phyloP scores from a whole-genome alignment of 2,113 vertebrate species.

The Rhinichthys klamathensis region DNA sequence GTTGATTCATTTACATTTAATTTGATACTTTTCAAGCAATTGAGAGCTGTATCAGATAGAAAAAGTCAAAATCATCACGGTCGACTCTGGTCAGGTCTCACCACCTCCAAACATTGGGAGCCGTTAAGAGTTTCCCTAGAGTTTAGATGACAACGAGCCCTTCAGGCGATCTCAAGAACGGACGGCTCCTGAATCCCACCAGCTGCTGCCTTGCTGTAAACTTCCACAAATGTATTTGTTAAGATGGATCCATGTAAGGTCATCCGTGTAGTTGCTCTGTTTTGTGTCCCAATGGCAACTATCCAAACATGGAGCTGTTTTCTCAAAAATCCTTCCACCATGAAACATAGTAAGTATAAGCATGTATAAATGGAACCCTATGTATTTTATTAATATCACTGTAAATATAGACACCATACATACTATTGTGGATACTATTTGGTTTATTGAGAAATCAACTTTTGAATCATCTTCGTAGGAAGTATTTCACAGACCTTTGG shows the following conservation, averaged over 20 bases:
- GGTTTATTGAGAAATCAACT: not conserved
- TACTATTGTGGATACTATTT: not conserved
- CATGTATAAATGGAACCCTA: slow-evolving; percentile 33
- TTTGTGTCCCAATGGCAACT: slow-evolving; percentile 75
- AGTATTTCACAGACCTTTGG: not conserved
- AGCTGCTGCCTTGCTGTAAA: slow-evolving; percentile 64
- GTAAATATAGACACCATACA: slow-evolving; percentile 22
- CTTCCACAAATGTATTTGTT: slow-evolving; percentile 66
- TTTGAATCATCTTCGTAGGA: not conserved
- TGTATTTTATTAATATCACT: slow-evolving; percentile 40
- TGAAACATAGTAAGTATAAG: slow-evolving; percentile 56
- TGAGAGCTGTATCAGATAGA: not conserved
- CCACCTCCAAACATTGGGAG: slow-evolving; percentile 45
- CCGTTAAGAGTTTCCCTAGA: slow-evolving; percentile 38
- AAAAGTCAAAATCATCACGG: not conserved
- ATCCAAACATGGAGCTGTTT: slow-evolving; percentile 72
- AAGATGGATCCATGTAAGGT: slow-evolving; percentile 76
- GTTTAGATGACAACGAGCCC: slow-evolving; percentile 61
- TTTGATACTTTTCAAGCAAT: not conserved
- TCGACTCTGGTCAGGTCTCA: not conserved
- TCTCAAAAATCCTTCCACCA: slow-evolving; percentile 63
- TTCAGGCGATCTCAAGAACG: slow-evolving; percentile 53
- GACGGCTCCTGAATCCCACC: slow-evolving; percentile 54
- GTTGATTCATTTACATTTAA: not conserved
- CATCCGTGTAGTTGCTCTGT: slow-evolving; percentile 71